These are phyloP conservation scores for Vireo altiloquus DNA, from an alignment of 2,113 vertebrate species.

Conservation along the genomic window DNA sequence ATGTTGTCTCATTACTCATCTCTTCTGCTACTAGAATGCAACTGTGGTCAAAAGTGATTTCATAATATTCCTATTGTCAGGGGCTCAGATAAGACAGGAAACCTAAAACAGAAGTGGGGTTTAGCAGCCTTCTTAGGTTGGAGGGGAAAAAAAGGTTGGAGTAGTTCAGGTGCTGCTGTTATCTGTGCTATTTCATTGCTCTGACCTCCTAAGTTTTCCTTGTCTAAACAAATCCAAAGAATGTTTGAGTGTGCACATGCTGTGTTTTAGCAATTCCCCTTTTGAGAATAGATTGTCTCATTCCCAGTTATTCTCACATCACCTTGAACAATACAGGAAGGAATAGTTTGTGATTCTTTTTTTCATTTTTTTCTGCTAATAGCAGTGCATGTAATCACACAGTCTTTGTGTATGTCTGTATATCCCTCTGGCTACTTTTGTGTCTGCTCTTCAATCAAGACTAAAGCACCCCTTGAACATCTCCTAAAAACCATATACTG, in stretches of 20 bases:
- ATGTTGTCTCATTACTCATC: neutral
- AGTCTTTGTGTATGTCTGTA: neutral
- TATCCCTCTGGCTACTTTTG: neutral
- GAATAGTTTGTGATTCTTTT: neutral
- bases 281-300: fast-evolving
- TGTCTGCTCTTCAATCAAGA: neutral
- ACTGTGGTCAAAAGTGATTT: neutral
- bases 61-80: neutral
- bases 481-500: neutral
- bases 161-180: neutral
- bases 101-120: neutral
- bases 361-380: neutral
- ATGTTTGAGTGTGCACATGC: neutral
- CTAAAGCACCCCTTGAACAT: neutral
- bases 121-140: neutral
- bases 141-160: neutral
- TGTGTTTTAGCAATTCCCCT: neutral
- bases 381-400: neutral
- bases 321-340: neutral
- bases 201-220: neutral
- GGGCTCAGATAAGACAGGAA: neutral
- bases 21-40: neutral
- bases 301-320: neutral
- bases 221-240: neutral
- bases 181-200: neutral